Evolutionary conservation across 1,140 invertebrate genomes (phyloP), one percentile per base, ranked within the genome.

Genomic region (Chionoecetes opilio): DNA sequence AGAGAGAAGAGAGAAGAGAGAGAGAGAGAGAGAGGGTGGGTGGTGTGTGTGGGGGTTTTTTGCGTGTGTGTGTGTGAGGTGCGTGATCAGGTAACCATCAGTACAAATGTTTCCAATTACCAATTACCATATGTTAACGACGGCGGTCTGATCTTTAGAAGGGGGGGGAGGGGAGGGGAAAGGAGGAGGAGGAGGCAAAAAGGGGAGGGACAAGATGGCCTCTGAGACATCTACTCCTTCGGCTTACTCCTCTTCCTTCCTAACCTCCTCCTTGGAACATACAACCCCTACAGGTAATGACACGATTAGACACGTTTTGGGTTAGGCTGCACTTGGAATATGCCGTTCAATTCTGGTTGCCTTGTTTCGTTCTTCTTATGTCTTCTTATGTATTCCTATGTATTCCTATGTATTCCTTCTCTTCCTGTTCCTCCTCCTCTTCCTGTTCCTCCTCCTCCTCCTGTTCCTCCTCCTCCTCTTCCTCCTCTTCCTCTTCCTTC

Each of bases 41-140:
- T 46, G 82, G 31, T 8, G 29, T 31, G 82, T 41, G 35, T 29
- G n/a, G n/a, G n/a, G n/a, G n/a, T n/a, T n/a, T n/a, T n/a, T n/a
- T n/a, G n/a, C n/a, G 26, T 17, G n/a, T 29, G 34, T 35, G 32
- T 46, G 14, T n/a, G 9, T 5, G n/a, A n/a, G n/a, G 84, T 87
- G 32, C 32, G 87, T 82, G 93, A 94, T 94, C 93, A 90, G 86
- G 53, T 93, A 93, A 87, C 93, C 93, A 89, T 89, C 31, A 89
- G 86, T 94, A 94, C 93, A 94, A 94, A 94, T 90, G 93, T 94
- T 94, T 89, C 93, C 93, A 89, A 94, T 94, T 94, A 94, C 93
- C 93, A 89, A 94, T 94, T 90, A 94, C 46, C 93, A 94, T 94
- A 94, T n/a, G 86, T 89, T 94, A 94, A 94, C 38, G 92, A 93